These are phyloP conservation scores for Muschampia staudingeri DNA, from an alignment of 2,888 invertebrate species.

Conservation along the genomic window DNA sequence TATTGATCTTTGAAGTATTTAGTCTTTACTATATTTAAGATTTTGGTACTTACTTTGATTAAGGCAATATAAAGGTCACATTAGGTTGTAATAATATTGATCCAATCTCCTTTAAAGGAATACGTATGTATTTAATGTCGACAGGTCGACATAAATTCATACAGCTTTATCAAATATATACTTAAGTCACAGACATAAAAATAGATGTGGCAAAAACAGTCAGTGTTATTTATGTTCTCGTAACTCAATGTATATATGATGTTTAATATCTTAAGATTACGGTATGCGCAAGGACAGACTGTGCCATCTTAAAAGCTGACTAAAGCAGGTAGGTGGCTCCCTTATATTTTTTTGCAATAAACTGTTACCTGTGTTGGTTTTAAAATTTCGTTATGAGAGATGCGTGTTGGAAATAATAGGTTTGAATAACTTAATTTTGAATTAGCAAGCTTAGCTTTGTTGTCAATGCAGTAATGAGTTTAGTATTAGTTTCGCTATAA, in stretches of 20 bases:
- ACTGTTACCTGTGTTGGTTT: slow-evolving; percentile 27
- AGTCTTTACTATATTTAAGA: not conserved
- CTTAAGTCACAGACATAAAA: slow-evolving; percentile 41
- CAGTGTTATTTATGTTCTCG: slow-evolving; percentile 49
- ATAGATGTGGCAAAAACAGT: slow-evolving; percentile 41
- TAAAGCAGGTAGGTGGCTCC: slow-evolving; percentile 48
- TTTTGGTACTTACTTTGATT: slow-evolving; percentile 17
- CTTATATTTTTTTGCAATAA: slow-evolving; percentile 39
- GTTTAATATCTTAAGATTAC: slow-evolving; percentile 49
- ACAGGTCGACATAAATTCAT: slow-evolving; percentile 18
- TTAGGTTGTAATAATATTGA: not conserved
- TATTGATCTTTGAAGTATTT: not conserved
- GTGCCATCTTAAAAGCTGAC: slow-evolving; percentile 51
- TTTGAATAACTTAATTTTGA: slow-evolving; percentile 34
- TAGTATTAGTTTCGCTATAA: slow-evolving; percentile 32
- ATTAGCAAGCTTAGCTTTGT: slow-evolving; percentile 43
- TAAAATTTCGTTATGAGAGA: slow-evolving; percentile 4
- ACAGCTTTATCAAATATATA: slow-evolving; percentile 22
- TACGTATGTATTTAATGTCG: slow-evolving; percentile 26
- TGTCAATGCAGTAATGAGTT: slow-evolving; percentile 18
- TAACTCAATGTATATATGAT: slow-evolving; percentile 50
- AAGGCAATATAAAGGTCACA: slow-evolving; percentile 14
- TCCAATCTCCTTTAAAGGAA: slow-evolving; percentile 34
- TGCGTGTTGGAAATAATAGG: slow-evolving; percentile 38
- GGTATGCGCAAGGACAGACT: slow-evolving; percentile 44